Conservation (phyloP, 2,888 invertebrate genomes). For the Papilio gigon region DNA sequence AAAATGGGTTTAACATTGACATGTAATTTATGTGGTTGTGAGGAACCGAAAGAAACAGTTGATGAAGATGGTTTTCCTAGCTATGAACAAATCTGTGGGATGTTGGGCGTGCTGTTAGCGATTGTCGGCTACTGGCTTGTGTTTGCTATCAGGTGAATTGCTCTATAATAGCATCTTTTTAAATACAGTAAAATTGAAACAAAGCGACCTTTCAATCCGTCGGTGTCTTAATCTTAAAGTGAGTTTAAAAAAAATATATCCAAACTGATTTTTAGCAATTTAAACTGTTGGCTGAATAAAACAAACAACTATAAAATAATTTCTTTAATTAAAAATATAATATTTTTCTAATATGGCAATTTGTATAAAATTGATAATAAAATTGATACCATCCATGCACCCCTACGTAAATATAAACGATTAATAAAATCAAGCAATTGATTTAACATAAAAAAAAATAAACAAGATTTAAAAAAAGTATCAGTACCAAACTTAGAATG, state of each 20-base stretch:
- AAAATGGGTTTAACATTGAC: conserved; percentile 15
- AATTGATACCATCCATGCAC: conserved; percentile 29
- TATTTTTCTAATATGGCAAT: conserved; percentile 36
- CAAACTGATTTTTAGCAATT: too few species aligned
- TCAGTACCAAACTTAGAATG: conserved; percentile 27
- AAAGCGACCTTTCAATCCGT: too few species aligned
- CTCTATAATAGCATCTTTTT: not conserved
- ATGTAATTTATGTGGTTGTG: conserved; percentile 62
- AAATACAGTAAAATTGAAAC: too few species aligned
- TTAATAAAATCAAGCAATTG: conserved; percentile 19
- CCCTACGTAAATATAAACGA: conserved; percentile 26
- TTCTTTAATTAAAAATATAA: conserved; percentile 32
- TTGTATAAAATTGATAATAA: conserved; percentile 16
- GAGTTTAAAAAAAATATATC: not conserved
- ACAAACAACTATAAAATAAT: conserved; percentile 14
- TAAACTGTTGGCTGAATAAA: conserved; percentile 8
- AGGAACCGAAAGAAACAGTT: conserved; percentile 54
- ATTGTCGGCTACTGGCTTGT: conserved; percentile 63
- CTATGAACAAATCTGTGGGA: conserved; percentile 69
- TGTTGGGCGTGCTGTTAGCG: conserved; percentile 66
- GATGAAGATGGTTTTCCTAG: conserved; percentile 61
- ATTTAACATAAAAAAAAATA: conserved; percentile 13
- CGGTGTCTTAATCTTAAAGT: not conserved
- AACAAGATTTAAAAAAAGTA: conserved; percentile 16
- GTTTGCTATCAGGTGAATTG: conserved; percentile 58